Evolutionary conservation across 2,888 invertebrate genomes (phyloP).

Genomic region (Latrodectus hesperus): DNA sequence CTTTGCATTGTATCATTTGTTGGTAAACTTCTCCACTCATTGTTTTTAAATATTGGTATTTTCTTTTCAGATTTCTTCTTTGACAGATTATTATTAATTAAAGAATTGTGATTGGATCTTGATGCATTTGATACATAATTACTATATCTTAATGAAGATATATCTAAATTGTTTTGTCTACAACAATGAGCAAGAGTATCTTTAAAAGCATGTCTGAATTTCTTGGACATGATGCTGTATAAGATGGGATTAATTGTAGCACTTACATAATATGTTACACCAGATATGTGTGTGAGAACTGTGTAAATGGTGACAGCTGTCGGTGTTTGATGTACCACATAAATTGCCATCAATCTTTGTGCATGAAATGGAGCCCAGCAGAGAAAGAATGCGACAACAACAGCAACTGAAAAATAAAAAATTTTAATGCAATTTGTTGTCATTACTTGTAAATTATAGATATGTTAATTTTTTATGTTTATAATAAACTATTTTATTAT

Average conservation of each 20-base stretch:
- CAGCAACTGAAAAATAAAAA: constrained; percentile 75
- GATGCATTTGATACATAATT: constrained; percentile 7
- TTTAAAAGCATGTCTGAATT: constrained; percentile 75
- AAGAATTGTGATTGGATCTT: constrained; percentile 9
- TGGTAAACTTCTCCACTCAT: constrained; percentile 24
- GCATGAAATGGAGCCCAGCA: constrained; percentile 96
- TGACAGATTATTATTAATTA: constrained; percentile 26
- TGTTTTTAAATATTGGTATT: background rate
- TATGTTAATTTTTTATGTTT: no score
- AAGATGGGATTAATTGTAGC: constrained; percentile 83
- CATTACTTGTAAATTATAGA: no score
- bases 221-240: constrained; percentile 75
- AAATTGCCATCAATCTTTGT: constrained; percentile 85
- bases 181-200: constrained; percentile 72
- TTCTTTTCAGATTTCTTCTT: constrained; percentile 36
- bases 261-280: constrained; percentile 91
- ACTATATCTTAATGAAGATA: constrained; percentile 26
- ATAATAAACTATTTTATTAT: no score
- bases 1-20: background rate
- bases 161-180: background rate
- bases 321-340: constrained; percentile 63
- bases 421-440: background rate
- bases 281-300: constrained; percentile 86
- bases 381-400: constrained; percentile 86
- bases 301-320: constrained; percentile 78